These are phyloP conservation scores for Aelia acuminata DNA, from an alignment of 2,888 invertebrate species.

Conservation along the genomic window DNA sequence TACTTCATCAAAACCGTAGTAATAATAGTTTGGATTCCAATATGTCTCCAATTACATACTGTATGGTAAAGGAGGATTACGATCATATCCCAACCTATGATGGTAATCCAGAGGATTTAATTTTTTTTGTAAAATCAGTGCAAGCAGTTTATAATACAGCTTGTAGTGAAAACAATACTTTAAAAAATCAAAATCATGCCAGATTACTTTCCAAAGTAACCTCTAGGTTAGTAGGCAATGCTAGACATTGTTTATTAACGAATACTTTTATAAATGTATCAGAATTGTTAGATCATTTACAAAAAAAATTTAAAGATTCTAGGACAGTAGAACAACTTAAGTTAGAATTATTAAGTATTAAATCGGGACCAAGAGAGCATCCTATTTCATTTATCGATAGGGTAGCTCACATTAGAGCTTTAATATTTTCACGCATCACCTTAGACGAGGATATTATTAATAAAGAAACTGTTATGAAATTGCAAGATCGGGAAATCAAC, in stretches of 20 bases:
- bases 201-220: neutral
- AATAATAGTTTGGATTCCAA: neutral
- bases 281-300: neutral
- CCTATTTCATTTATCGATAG: neutral
- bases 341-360: neutral
- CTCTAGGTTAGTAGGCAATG: neutral
- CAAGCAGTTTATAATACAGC: neutral
- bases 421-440: neutral
- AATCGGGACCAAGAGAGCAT: neutral
- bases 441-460: neutral
- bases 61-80: neutral
- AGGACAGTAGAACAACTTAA: slow-evolving; percentile 32
- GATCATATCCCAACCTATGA: slow-evolving; percentile 32
- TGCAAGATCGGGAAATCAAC: neutral
- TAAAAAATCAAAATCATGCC: neutral
- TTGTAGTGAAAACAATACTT: neutral
- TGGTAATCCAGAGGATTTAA: slow-evolving; percentile 8
- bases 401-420: neutral
- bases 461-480: neutral
- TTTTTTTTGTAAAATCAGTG: neutral
- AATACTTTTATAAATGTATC: neutral
- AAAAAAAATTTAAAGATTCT: slow-evolving; percentile 14
- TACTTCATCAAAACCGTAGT: too few species aligned
- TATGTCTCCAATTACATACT: neutral
- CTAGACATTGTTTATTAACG: neutral